Base-by-base conservation (phyloP, 2,888 invertebrate species). In the Tiliacea aurago region DNA sequence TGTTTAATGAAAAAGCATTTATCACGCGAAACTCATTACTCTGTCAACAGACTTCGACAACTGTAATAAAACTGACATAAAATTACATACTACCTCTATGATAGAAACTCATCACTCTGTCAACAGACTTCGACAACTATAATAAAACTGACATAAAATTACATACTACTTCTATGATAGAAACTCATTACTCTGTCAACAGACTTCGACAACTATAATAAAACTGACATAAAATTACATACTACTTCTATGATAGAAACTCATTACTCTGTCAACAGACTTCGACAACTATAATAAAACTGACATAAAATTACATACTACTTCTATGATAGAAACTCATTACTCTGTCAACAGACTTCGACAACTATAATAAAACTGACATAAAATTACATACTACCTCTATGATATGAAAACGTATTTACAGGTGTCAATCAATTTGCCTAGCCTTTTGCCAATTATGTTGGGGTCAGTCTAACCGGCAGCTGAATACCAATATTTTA, bases 21-120 rank as follows among this genome's bases (percentile, higher is more conserved):
- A 62, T 47, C 62, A 81, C 45, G 62, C 68, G 1, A 78, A 63
- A 62, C 33, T 33, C 51, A 67, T 78, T 76, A 53, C 13, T 7
- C 20, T 67, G 81, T 56, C 55, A 65, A 43, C 18, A 41, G 28
- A 28, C 28, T 28, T 28, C 28, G 28, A 51, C 23, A 51, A 23
- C 51, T 47, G 33, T 51, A 51, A 66, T 81, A 13, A 43, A 23
- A 33, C 13, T 51, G 55, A 11, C 37, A 75, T 61, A 1, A 56
- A 62, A 51, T 33, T 6, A 23, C 6, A 6, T 64, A 55, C 33
- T 9, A 3, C 11, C 4, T n/a, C n/a, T n/a, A n/a, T n/a, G n/a
- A n/a, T n/a, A n/a, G 1, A 78, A 63, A 62, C 33, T 33, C 51
- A 67, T 78, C 67, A 53, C 13, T 7, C 20, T 67, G 81, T 56